These are phyloP conservation scores for Clarias laeviceps DNA, from an alignment of 2,797 vertebrate genomes.

Conservation along the genomic window DNA sequence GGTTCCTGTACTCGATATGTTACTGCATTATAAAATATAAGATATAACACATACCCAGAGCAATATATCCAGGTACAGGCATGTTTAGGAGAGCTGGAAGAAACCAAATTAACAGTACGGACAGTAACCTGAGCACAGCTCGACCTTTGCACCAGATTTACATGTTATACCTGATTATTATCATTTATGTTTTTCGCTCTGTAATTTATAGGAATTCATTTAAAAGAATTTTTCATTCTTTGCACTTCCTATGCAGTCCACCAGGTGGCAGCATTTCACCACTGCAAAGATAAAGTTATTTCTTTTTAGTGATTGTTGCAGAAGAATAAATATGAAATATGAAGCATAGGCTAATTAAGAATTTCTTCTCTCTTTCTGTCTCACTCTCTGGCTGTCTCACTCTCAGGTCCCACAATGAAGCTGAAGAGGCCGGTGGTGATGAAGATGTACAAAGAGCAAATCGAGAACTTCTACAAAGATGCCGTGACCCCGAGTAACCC, in stretches of 20 bases:
- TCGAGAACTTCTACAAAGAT: conserved; percentile 84
- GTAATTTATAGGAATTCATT: neutral
- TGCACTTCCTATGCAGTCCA: neutral
- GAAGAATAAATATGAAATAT: neutral
- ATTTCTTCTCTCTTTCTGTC: neutral
- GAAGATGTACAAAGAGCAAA: conserved; percentile 84
- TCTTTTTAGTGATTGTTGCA: too few relatives aligned
- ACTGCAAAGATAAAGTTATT: too few relatives aligned
- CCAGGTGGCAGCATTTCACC: neutral
- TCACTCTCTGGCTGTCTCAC: conserved; percentile 1
- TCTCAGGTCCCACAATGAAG: conserved; percentile 90
- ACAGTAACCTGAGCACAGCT: neutral
- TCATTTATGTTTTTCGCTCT: neutral
- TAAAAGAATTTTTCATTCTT: neutral
- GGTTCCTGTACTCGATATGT: too few relatives aligned
- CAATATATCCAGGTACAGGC: too few relatives aligned
- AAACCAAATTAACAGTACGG: too few relatives aligned
- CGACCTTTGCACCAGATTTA: neutral
- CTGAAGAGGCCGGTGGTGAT: conserved; percentile 81
- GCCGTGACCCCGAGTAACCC: conserved; percentile 73
- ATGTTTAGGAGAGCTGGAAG: too few relatives aligned
- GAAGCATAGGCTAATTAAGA: neutral
- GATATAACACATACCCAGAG: too few relatives aligned
- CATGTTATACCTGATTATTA: neutral
- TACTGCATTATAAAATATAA: too few relatives aligned